A percentile compares a stretch with the other conserved stretches of the same genome.
Evolutionary conservation across 2,888 invertebrate genomes (phyloP).

Genomic region (Tethea ocularis): DNA sequence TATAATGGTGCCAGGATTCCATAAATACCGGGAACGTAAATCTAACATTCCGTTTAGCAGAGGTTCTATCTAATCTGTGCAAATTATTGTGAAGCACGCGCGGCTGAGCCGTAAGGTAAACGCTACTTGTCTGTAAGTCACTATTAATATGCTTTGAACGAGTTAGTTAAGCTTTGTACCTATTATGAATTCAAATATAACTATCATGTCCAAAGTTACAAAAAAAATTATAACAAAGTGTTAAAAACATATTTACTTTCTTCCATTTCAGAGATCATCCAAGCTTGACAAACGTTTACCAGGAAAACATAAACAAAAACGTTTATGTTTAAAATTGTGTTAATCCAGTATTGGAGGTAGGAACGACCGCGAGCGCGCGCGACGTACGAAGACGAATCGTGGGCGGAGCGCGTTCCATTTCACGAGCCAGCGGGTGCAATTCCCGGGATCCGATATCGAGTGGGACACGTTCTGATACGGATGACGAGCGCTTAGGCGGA

Average conservation of each 20-base stretch:
- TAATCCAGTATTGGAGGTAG: conserved; percentile 13
- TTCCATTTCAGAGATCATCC: too few species aligned
- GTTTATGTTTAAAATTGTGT: background rate
- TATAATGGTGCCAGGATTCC: conserved; percentile 6
- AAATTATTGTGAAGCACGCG: conserved; percentile 26
- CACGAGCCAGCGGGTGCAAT: conserved; percentile 50
- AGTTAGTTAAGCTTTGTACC: background rate
- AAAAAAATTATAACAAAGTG: too few species aligned
- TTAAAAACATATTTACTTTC: too few species aligned
- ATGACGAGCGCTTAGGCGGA: conserved; percentile 2
- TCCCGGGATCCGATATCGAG: conserved; percentile 27
- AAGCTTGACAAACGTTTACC: background rate
- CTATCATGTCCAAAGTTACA: background rate
- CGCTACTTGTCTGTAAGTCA: conserved; percentile 9
- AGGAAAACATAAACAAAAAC: background rate
- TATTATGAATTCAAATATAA: background rate
- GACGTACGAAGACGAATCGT: conserved; percentile 9
- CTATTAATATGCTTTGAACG: background rate
- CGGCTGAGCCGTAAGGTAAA: conserved; percentile 19
- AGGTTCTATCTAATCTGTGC: conserved; percentile 16
- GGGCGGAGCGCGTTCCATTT: conserved; percentile 38
- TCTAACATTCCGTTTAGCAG: background rate
- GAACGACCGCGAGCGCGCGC: conserved; percentile 12
- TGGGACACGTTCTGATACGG: conserved; percentile 8
- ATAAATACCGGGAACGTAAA: conserved; percentile 11